Percentiles rank a stretch among this genome's conserved stretches.
Conservation (phyloP, 2,113 vertebrate species). For the Rostratula benghalensis region DNA sequence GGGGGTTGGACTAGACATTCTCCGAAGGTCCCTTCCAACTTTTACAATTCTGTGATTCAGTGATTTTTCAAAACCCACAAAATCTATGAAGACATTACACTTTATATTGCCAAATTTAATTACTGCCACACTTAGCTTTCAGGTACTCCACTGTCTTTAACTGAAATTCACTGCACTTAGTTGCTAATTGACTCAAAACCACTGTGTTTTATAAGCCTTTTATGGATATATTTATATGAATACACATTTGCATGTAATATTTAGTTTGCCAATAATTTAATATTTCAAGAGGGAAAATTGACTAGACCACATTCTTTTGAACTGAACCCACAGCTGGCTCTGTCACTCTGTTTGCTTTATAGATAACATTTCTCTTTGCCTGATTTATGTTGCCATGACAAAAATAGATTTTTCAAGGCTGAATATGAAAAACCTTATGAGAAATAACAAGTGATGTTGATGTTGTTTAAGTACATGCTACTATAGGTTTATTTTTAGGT, state of each 20-base stretch:
- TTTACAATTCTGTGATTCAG: no score
- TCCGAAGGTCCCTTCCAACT: no score
- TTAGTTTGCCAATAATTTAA: background rate
- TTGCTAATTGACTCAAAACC: background rate
- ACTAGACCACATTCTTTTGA: background rate
- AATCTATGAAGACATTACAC: background rate
- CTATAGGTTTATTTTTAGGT: background rate
- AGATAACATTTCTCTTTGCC: background rate
- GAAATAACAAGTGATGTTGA: background rate
- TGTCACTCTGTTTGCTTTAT: background rate
- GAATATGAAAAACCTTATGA: background rate
- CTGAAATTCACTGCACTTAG: background rate
- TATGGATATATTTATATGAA: background rate
- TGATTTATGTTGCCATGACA: background rate
- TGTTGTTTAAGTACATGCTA: background rate
- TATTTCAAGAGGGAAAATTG: background rate
- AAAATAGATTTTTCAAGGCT: background rate
- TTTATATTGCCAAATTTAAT: background rate
- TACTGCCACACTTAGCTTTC: background rate
- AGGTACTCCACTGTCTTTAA: background rate
- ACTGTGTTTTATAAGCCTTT: background rate
- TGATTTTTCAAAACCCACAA: background rate
- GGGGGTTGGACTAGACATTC: no score
- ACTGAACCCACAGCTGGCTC: fast-evolving
- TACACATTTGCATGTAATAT: background rate